Conservation (phyloP, 2,888 invertebrate species). For the Cinara cedri region DNA sequence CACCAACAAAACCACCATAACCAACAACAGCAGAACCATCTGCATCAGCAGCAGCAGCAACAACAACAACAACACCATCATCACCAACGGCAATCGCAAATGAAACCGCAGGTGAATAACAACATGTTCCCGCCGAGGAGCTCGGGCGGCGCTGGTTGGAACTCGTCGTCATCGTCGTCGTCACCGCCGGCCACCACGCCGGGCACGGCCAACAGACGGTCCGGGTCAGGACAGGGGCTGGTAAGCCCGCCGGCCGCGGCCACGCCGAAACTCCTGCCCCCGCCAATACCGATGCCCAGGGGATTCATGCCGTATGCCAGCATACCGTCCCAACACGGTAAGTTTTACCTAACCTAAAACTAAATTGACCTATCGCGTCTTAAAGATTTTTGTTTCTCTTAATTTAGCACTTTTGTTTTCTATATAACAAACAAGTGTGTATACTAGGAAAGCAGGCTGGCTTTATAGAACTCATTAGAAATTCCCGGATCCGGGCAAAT, state of each 20-base stretch:
- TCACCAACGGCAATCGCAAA: conserved; percentile 11
- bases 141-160: conserved; percentile 60
- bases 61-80: conserved; percentile 60
- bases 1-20: conserved; percentile 49
- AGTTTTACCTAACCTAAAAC: not conserved
- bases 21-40: conserved; percentile 55
- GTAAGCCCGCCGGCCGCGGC: conserved; percentile 67
- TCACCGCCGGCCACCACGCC: conserved; percentile 63
- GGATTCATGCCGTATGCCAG: conserved; percentile 68
- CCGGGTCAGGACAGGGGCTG: conserved; percentile 61
- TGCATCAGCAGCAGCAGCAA: conserved; percentile 59
- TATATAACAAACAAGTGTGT: too few species aligned
- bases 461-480: too few species aligned
- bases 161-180: conserved; percentile 63
- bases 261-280: conserved; percentile 68
- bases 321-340: conserved; percentile 64
- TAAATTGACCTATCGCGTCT: too few species aligned
- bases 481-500: too few species aligned
- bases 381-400: too few species aligned
- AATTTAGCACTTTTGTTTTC: too few species aligned
- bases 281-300: conserved; percentile 68
- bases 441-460: too few species aligned
- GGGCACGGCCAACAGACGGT: conserved; percentile 61
- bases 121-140: conserved; percentile 60
- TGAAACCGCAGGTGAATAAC: conserved; percentile 57